Evolutionary conservation across 2,797 vertebrate genomes (phyloP).

Genomic region (Ptychadena robeensis): DNA sequence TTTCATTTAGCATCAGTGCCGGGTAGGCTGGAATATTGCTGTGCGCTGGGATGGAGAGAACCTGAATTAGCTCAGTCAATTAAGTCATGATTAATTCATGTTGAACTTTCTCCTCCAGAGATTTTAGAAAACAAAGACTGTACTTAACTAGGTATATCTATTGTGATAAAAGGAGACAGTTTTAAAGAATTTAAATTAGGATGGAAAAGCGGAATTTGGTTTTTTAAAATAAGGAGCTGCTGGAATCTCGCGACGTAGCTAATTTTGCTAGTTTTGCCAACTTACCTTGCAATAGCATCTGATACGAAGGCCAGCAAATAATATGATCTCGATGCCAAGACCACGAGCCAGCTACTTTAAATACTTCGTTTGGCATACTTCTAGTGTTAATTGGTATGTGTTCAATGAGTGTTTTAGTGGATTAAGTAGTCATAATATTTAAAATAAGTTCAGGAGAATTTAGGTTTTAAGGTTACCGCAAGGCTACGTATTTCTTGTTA

Average conservation of each 20-base stretch:
- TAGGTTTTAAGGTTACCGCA: no score
- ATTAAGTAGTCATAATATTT: no score
- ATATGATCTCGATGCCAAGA: not conserved
- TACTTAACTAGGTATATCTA: slow-evolving; percentile 72
- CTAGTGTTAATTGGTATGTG: no score
- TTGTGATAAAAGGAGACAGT: slow-evolving; percentile 75
- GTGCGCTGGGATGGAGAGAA: slow-evolving; percentile 72
- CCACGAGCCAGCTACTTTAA: no score
- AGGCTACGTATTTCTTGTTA: no score
- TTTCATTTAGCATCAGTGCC: slow-evolving; percentile 66
- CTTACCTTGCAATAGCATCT: not conserved
- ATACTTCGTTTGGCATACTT: no score
- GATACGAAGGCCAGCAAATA: not conserved
- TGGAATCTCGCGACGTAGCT: not conserved
- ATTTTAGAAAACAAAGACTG: slow-evolving; percentile 69
- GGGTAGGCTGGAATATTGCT: slow-evolving; percentile 71
- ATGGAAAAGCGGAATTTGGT: slow-evolving; percentile 15
- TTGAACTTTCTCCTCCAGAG: slow-evolving; percentile 69
- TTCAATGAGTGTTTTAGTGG: no score
- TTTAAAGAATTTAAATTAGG: slow-evolving; percentile 65
- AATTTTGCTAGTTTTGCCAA: not conserved
- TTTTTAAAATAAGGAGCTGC: not conserved
- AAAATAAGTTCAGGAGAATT: no score
- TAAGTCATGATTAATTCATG: slow-evolving; percentile 81
- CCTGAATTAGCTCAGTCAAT: slow-evolving; percentile 75